Conservation (phyloP, 2,888 invertebrate genomes). For the Ptilodon capucinus region DNA sequence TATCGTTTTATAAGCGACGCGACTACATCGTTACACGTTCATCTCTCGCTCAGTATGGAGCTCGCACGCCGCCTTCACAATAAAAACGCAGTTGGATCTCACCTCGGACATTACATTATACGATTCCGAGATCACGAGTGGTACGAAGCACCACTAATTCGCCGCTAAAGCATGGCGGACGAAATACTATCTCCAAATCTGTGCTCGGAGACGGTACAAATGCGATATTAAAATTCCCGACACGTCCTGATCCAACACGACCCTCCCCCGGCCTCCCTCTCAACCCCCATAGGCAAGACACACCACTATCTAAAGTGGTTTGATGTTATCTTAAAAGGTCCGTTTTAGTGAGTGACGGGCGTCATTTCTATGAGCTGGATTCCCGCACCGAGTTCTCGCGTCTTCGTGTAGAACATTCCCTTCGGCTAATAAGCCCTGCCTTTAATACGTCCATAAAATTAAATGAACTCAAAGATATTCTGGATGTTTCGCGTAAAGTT, state of each 20-base stretch:
- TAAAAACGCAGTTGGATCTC: not conserved
- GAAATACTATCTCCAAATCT: slow-evolving; percentile 22
- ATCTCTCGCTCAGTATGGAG: not conserved
- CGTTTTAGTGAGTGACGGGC: slow-evolving; percentile 10
- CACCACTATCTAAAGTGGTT: slow-evolving; percentile 3
- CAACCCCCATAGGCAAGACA: not conserved
- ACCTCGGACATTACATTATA: not conserved
- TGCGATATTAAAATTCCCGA: slow-evolving; percentile 35
- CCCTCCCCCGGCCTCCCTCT: not conserved
- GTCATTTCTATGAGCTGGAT: slow-evolving; percentile 4
- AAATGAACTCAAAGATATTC: not conserved
- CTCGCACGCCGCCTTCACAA: not conserved
- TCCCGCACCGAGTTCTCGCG: not conserved
- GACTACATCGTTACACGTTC: not conserved
- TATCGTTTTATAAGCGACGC: slow-evolving; percentile 1
- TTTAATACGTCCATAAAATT: not conserved
- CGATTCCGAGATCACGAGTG: not conserved
- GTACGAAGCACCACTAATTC: slow-evolving; percentile 1
- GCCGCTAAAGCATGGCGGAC: not conserved
- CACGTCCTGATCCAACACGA: slow-evolving; percentile 14
- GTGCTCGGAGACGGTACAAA: slow-evolving; percentile 17
- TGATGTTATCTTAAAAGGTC: slow-evolving; percentile 29
- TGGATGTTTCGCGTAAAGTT: not conserved
- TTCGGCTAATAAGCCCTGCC: not conserved
- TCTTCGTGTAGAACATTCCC: not conserved